phyloP scores from a whole-genome alignment of 2,888 invertebrate genomes.

The Drepanosiphum platanoidis region DNA sequence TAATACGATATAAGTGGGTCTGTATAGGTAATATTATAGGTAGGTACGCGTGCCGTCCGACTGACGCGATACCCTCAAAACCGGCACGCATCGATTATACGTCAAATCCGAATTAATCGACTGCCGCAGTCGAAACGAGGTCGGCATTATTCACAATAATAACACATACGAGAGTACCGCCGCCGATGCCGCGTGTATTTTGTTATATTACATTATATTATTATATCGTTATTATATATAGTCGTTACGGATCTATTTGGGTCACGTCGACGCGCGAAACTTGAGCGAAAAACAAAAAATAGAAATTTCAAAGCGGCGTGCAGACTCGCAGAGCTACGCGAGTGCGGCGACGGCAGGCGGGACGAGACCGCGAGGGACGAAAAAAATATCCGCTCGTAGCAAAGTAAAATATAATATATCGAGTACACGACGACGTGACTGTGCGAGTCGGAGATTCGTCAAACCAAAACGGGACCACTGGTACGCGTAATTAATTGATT shows the following conservation, averaged over 20 bases:
- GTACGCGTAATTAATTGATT: too few species aligned
- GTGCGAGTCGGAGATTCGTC: too few species aligned
- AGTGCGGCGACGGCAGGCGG: background rate
- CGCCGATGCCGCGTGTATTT: background rate
- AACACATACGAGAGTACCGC: background rate
- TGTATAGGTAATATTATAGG: background rate
- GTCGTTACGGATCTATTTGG: background rate
- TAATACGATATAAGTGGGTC: too few species aligned
- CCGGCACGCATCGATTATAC: slow-evolving; percentile 38
- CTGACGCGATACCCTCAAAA: slow-evolving; percentile 3
- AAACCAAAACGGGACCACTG: too few species aligned
- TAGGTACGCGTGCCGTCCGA: background rate
- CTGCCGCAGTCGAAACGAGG: slow-evolving; percentile 23
- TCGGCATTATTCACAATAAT: slow-evolving; percentile 2
- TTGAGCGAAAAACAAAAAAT: background rate
- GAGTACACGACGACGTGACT: too few species aligned
- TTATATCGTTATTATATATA: too few species aligned
- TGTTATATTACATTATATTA: too few species aligned
- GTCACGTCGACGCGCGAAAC: background rate
- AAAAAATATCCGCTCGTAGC: too few species aligned
- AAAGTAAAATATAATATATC: too few species aligned
- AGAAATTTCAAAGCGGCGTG: background rate
- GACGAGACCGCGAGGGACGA: background rate
- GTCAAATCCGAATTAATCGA: slow-evolving; percentile 31
- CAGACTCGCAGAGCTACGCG: too few species aligned